These are phyloP conservation scores for Oryzias sinensis DNA, from an alignment of 2,797 vertebrate species.

Conservation along the genomic window DNA sequence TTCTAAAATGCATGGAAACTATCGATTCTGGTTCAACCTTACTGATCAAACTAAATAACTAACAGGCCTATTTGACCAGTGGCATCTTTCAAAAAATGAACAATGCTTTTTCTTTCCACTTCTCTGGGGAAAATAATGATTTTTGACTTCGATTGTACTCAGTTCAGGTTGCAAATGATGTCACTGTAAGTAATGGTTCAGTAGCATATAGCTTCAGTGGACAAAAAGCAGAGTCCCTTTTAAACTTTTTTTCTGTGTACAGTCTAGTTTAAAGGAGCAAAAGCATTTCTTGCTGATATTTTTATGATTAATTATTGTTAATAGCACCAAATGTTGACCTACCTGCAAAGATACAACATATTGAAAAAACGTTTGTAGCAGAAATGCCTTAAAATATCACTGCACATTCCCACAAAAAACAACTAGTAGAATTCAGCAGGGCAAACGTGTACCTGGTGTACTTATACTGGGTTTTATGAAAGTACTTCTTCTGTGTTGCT, in stretches of 20 bases:
- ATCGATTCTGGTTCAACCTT: conserved; percentile 59
- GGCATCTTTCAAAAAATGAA: conserved; percentile 43
- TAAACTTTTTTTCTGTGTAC: neutral
- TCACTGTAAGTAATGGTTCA: conserved; percentile 32
- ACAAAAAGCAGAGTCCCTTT: neutral
- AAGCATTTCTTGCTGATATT: neutral
- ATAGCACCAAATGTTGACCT: neutral
- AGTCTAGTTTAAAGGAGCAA: neutral
- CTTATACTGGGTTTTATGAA: neutral
- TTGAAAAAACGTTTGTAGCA: too few species aligned
- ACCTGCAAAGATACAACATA: neutral
- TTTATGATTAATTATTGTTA: fast-evolving
- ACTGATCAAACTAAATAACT: conserved; percentile 56
- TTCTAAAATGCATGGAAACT: conserved; percentile 36
- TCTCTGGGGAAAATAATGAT: conserved; percentile 51
- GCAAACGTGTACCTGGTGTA: neutral
- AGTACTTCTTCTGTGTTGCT: neutral
- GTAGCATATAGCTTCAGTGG: neutral
- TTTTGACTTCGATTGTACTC: conserved; percentile 30
- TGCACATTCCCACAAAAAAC: conserved; percentile 1
- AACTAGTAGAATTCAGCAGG: neutral
- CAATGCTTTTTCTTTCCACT: conserved; percentile 28
- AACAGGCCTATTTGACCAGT: conserved; percentile 66
- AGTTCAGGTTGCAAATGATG: conserved; percentile 24
- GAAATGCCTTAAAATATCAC: neutral